Percentiles rank a stretch among this genome's conserved stretches.
Evolutionary conservation across 2,113 vertebrate genomes (phyloP).

Genomic region (Progne subis): DNA sequence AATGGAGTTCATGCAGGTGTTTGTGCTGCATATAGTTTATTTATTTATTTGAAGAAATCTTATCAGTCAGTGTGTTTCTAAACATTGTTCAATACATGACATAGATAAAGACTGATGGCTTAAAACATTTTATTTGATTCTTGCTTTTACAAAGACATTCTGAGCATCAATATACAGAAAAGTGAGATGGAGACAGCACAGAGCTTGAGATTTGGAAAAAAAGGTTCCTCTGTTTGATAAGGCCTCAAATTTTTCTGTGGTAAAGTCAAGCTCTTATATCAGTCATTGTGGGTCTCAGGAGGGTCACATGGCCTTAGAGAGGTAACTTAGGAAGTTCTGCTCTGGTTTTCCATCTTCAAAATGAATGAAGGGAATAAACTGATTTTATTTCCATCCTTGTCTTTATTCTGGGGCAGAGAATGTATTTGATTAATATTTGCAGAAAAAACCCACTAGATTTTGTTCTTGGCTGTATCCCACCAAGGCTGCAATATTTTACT

Average conservation of each 20-base stretch:
- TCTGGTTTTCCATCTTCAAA: neutral
- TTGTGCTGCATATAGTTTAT: neutral
- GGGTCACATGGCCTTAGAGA: neutral
- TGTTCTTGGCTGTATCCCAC: neutral
- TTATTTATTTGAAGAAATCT: neutral
- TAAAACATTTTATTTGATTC: neutral
- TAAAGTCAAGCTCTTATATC: neutral
- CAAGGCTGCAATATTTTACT: neutral
- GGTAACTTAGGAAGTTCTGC: neutral
- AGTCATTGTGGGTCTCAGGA: neutral
- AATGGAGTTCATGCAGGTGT: neutral
- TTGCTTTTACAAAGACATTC: neutral
- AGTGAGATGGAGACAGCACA: neutral
- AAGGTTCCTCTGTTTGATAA: neutral
- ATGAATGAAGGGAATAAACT: neutral
- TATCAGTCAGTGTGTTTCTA: neutral
- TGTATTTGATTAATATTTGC: neutral
- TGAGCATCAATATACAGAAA: neutral
- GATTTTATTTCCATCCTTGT: neutral
- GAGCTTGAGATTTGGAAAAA: too few relatives aligned
- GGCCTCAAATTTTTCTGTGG: neutral
- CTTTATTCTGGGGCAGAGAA: neutral
- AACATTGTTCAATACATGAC: neutral
- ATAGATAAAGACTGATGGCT: neutral
- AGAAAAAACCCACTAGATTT: neutral